phyloP scores from a whole-genome alignment of 2,113 vertebrate species.

The Phyllostomus discolor region DNA sequence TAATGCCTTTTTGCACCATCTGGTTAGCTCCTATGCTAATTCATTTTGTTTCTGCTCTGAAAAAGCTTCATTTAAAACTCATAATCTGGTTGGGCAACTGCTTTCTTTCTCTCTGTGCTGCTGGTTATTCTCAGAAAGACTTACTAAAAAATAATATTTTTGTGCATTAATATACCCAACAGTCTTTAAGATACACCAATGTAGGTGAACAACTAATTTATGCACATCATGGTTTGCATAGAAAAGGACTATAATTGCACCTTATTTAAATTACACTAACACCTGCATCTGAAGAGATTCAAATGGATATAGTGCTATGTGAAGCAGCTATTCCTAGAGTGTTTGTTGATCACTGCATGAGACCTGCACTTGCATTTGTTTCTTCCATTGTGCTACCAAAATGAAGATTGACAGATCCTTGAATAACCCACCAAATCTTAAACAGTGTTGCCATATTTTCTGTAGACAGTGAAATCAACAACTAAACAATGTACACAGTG shows the following conservation, averaged over 20 bases:
- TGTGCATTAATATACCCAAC: not conserved
- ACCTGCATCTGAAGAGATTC: not conserved
- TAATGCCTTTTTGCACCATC: slow-evolving; percentile 44
- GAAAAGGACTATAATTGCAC: slow-evolving; percentile 6
- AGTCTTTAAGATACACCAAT: not conserved
- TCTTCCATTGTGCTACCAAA: not conserved
- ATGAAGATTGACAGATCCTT: not conserved
- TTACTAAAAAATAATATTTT: not conserved
- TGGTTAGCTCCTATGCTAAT: slow-evolving; percentile 50
- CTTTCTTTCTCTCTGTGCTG: slow-evolving; percentile 22
- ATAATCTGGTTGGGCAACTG: slow-evolving; percentile 50
- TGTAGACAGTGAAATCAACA: not conserved
- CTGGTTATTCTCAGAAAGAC: slow-evolving; percentile 25
- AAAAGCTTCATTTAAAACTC: slow-evolving; percentile 50
- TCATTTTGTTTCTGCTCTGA: slow-evolving; percentile 35
- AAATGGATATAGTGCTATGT: not conserved
- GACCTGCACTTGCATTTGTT: not conserved
- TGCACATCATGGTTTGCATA: not conserved
- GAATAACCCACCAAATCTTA: not conserved
- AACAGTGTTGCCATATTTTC: not conserved
- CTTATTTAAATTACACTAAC: not conserved
- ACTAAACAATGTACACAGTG: not conserved
- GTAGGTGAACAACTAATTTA: slow-evolving; percentile 11
- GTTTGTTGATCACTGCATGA: not conserved
- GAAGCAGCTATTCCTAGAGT: not conserved